Base-by-base conservation (phyloP, 2,797 vertebrate genomes). In the Brachyrhaphis roseni region DNA sequence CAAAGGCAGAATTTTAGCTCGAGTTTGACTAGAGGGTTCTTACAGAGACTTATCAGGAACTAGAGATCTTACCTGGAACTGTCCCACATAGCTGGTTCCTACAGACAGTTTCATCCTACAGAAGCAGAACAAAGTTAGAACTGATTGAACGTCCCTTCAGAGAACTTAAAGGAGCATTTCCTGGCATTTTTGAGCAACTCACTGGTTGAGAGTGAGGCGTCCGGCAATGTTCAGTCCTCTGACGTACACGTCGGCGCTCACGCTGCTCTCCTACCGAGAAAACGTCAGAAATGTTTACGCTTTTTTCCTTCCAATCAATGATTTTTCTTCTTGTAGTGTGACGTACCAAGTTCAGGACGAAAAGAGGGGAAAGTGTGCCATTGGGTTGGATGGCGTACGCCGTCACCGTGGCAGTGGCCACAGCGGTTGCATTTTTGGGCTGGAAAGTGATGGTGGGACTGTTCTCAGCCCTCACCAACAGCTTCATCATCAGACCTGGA, bases 351-450 rank as follows among this genome's bases (percentile, higher is more conserved):
- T 94, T 93, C 0, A 96, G 90, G 62, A 95, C 81, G 66, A 96
- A 96, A 46, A 96, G 93, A 8, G 94, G 93, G 26, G 92, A 75
- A 0, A 96, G 95, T 0, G 93, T 93, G 74, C 45, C 8, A 55
- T 96, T 95, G 78, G 89, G 83, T 78, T 94, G 94, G 82, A 96
- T 94, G 26, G 94, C 95, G 16, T 91, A 96, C 45, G 94, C 95
- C 0, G 94, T 94, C 78, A 95, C 78, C 0, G 89, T 87, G 80
- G 79, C 28, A 0, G 5, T 72, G 26, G 83, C 86, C 78, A 93
- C 83, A 59, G 95, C 36, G 0, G 91, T 96, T 26, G 76, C 11
- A 0, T 92, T 94, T 83, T 94, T 85, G 26, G 92, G 74, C 73
- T 93, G 28, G 49, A 95, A 92, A 12, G 53, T 89, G 79, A 94